A percentile compares a stretch with the other conserved stretches of the same genome.
Evolutionary conservation across 2,113 vertebrate species (phyloP).

Genomic region (Orcinus orca): DNA sequence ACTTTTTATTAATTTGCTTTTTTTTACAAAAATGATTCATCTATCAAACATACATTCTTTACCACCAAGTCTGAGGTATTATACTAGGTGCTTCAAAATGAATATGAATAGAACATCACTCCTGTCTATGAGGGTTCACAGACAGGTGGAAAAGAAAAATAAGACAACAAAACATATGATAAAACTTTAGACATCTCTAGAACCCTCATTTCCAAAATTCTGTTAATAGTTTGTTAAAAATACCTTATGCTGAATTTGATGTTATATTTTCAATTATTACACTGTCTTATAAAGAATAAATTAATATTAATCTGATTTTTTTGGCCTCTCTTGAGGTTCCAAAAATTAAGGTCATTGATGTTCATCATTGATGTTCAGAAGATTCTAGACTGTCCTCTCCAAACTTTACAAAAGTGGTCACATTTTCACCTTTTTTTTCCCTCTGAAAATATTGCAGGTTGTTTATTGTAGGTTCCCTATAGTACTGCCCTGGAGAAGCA

Average conservation of each 20-base stretch:
- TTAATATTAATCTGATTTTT: background rate
- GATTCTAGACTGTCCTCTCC: background rate
- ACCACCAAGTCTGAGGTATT: background rate
- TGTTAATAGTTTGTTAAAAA: background rate
- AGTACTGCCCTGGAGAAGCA: background rate
- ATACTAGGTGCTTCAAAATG: background rate
- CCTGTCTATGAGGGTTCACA: background rate
- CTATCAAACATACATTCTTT: background rate
- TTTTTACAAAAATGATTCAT: background rate
- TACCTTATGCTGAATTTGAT: background rate
- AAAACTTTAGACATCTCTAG: background rate
- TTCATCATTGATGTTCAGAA: background rate
- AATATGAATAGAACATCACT: accelerated
- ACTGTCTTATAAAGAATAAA: background rate
- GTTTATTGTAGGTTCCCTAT: background rate
- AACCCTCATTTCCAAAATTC: background rate
- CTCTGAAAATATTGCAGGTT: background rate
- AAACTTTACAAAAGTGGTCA: background rate
- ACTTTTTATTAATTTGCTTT: background rate
- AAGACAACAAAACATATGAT: background rate
- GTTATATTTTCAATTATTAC: background rate
- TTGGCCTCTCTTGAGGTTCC: background rate
- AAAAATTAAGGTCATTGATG: background rate
- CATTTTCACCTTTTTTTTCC: background rate
- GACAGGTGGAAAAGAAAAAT: background rate